Conservation (phyloP, 2,113 vertebrate species). For the Anguilla japonica region DNA sequence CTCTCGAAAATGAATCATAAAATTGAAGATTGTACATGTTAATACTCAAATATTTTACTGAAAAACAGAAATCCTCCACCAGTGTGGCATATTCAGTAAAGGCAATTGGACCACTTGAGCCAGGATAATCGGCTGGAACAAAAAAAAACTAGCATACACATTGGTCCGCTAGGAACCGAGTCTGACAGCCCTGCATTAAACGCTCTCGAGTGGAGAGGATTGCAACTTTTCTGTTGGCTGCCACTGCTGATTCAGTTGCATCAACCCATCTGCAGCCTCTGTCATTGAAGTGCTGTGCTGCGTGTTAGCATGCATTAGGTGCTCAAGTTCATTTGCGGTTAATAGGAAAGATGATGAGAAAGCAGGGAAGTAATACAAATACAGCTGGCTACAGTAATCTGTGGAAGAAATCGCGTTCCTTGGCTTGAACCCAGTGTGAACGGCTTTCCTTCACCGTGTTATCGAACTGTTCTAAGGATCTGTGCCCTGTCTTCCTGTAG, state of each 20-base stretch:
- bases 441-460: not conserved
- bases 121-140: not conserved
- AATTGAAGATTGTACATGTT: not conserved
- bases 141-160: not conserved
- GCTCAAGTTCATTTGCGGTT: not conserved
- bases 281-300: not conserved
- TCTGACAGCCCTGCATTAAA: slow-evolving; percentile 3
- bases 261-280: not conserved
- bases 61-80: not conserved
- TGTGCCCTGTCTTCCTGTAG: not conserved
- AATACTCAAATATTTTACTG: not conserved
- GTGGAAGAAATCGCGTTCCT: not conserved
- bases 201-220: not conserved
- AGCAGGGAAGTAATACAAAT: not conserved
- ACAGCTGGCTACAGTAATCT: not conserved
- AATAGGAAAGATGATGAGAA: not conserved
- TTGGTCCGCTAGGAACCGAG: not conserved
- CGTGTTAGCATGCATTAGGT: not conserved
- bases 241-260: not conserved
- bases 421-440: not conserved
- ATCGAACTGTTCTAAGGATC: not conserved
- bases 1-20: not conserved
- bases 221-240: not conserved
- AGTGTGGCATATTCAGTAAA: not conserved
- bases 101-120: not conserved